Evolutionary conservation across 2,888 invertebrate species (phyloP).

Genomic region (Liodrosophila aerea): DNA sequence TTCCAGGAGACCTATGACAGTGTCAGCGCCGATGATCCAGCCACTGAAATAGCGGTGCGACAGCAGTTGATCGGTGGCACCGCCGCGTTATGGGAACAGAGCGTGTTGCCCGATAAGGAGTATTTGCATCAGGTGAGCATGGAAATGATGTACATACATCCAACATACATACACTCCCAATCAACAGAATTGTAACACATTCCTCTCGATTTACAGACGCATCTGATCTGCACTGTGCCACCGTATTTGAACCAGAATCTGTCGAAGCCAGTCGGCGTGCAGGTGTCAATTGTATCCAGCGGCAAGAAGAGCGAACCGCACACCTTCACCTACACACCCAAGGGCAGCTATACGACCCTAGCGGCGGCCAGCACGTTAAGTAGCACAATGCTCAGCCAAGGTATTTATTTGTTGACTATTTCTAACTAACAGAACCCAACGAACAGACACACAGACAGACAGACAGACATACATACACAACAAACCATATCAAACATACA

Average conservation of each 20-base stretch:
- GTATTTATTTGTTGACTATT: constrained; percentile 80
- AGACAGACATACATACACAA: constrained; percentile 16
- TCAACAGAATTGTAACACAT: too few relatives aligned
- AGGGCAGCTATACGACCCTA: constrained; percentile 79
- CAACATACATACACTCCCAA: too few relatives aligned
- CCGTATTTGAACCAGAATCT: constrained; percentile 87
- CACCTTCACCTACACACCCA: constrained; percentile 90
- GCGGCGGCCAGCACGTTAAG: constrained; percentile 81
- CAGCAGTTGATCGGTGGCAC: constrained; percentile 83
- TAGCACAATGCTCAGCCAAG: constrained; percentile 81
- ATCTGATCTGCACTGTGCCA: constrained; percentile 93
- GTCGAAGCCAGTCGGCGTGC: constrained; percentile 88
- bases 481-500: too few relatives aligned
- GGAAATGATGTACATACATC: too few relatives aligned
- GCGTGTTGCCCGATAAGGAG: constrained; percentile 93
- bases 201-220: too few relatives aligned
- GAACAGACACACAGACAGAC: constrained; percentile 4
- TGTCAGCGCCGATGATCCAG: constrained; percentile 61
- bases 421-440: constrained; percentile 17
- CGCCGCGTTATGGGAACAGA: constrained; percentile 87
- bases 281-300: constrained; percentile 91
- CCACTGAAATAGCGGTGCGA: constrained; percentile 69
- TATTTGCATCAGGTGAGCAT: constrained; percentile 90
- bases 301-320: constrained; percentile 94
- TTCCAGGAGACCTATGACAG: constrained; percentile 84